Conservation (phyloP, 2,113 vertebrate species). For the Pygoscelis adeliae region DNA sequence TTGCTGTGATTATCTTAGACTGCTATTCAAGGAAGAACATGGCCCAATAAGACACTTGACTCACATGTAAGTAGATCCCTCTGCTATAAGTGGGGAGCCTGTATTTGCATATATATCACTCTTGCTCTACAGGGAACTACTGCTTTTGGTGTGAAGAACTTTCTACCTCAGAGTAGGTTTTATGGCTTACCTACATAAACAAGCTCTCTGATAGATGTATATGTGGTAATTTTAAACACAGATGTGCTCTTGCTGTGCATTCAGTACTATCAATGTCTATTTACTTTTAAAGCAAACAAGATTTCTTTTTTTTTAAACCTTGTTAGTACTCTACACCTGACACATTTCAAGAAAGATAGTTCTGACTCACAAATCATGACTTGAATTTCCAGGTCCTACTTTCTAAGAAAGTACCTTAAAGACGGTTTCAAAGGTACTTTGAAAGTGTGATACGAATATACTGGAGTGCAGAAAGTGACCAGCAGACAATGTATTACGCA, state of each 20-base stretch:
- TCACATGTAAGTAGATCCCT: not conserved
- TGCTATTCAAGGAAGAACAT: not conserved
- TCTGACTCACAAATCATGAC: not conserved
- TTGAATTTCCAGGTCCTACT: not conserved
- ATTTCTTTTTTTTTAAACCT: not conserved
- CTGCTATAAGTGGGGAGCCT: not conserved
- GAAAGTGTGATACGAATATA: not conserved
- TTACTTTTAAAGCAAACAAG: not conserved
- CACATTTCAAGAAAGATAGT: not conserved
- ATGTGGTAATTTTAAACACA: not conserved
- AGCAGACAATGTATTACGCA: not conserved
- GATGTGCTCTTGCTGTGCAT: not conserved
- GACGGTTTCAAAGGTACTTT: not conserved
- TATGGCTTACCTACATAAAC: not conserved
- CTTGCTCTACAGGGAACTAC: not conserved
- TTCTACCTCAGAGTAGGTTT: not conserved
- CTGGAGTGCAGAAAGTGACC: not conserved
- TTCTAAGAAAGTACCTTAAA: not conserved
- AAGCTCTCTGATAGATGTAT: not conserved
- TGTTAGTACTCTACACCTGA: not conserved
- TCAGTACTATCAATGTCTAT: not conserved
- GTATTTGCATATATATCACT: not conserved
- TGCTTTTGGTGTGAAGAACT: not conserved
- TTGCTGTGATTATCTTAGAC: not conserved
- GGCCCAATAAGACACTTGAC: not conserved